Base-by-base conservation (phyloP, 1,140 invertebrate species). In the Spodoptera litura region DNA sequence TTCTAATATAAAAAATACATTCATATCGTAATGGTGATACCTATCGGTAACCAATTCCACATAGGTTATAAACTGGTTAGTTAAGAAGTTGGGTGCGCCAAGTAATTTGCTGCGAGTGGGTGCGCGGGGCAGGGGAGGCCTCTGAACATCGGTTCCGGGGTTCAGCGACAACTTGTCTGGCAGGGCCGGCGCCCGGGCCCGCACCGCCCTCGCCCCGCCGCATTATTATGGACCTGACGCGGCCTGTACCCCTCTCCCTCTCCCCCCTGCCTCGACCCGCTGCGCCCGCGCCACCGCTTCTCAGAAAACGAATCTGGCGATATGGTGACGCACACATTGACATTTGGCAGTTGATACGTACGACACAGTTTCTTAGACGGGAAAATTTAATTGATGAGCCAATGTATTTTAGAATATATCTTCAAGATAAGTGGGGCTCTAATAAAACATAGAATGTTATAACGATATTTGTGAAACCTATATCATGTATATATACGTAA, bases 191-290 rank as follows among this genome's bases (percentile, higher is more conserved):
- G 85, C 83, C 89, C 91, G 87, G 78, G 62, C 83, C 74, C 80
- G 81, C 84, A 81, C 78, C 76, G 73, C 96, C 83, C 83, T 83
- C 85, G 80, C 74, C 96, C 97, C 79, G 82, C 87, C 84, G 83
- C 87, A 86, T 85, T 90, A 89, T 90, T 96, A 96, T 96, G 95
- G 95, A 95, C 95, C 95, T 96, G 96, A 96, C 96, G 96, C 95
- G 95, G 94, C 81, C 25, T 49, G 59, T n/a, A 38, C 82, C 76
- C 68, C 59, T 25, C 74, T 31, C 12, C 61, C 74, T 84, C 85
- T 83, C 88, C 90, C 70, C 94, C 74, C 35, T 75, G 38, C 81
- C 56, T 75, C 79, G 51, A 49, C 52, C 79, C 81, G 75, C 82
- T 88, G 91, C 89, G 90, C 83, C 88, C 83, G 89, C 91, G 89